Percentiles rank a stretch among this genome's conserved stretches.
Conservation (phyloP, 92 coral and sea anemone species). For the Epizoanthus ramosus region DNA sequence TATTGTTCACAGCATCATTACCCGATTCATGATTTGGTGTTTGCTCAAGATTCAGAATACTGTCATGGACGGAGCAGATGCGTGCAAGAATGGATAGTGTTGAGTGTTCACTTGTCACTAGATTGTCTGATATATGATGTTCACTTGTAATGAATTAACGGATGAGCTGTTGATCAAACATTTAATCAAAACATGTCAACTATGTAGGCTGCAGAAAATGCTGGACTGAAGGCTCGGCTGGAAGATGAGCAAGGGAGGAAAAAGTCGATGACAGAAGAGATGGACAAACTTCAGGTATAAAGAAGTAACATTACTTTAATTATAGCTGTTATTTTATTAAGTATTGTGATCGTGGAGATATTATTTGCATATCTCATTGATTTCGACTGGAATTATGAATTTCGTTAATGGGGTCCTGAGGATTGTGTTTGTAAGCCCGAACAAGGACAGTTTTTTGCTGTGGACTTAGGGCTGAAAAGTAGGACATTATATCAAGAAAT, state of each 20-base stretch:
- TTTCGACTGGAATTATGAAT: neutral
- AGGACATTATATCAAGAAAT: neutral
- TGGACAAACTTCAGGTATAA: slow-evolving; percentile 74
- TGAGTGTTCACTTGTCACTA: no score
- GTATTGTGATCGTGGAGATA: no score
- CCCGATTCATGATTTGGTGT: no score
- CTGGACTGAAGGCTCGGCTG: slow-evolving; percentile 79
- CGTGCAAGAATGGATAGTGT: no score
- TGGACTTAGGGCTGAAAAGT: neutral
- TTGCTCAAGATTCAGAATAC: no score
- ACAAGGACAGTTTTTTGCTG: neutral
- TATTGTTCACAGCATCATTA: no score
- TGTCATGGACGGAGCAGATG: no score
- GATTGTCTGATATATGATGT: no score
- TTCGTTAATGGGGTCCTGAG: neutral
- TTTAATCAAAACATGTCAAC: neutral
- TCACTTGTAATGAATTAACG: neutral
- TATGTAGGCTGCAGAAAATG: slow-evolving; percentile 78
- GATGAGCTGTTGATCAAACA: neutral
- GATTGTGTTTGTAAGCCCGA: neutral
- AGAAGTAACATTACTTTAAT: neutral
- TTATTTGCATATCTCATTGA: no score
- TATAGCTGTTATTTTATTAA: no score
- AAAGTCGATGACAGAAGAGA: slow-evolving; percentile 57
- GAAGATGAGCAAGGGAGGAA: slow-evolving; percentile 76